Evolutionary conservation across 2,888 invertebrate genomes (phyloP).

Genomic region (Phortica magna): DNA sequence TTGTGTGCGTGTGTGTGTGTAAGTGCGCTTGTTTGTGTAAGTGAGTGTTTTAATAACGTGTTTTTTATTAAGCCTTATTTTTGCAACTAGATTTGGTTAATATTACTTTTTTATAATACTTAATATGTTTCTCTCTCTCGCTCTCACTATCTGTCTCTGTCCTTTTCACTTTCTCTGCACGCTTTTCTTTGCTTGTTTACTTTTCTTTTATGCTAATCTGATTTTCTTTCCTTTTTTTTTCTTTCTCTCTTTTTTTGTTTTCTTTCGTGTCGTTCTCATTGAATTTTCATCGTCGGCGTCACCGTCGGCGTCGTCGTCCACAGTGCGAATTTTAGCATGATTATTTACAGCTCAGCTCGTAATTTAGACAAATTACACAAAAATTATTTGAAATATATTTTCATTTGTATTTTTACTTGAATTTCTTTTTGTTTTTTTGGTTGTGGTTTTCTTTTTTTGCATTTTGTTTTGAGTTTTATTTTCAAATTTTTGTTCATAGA

Average conservation of each 20-base stretch:
- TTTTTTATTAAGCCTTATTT: slow-evolving; percentile 32
- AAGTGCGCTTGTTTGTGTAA: slow-evolving; percentile 48
- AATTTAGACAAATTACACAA: slow-evolving; percentile 55
- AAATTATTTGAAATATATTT: slow-evolving; percentile 57
- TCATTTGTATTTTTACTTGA: slow-evolving; percentile 45
- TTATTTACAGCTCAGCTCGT: slow-evolving; percentile 68
- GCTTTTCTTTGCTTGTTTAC: slow-evolving; percentile 44
- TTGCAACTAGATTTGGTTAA: slow-evolving; percentile 42
- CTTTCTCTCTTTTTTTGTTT: slow-evolving; percentile 40
- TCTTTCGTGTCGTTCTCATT: slow-evolving; percentile 38
- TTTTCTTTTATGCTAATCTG: slow-evolving; percentile 38
- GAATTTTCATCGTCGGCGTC: slow-evolving; percentile 54
- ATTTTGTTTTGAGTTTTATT: slow-evolving; percentile 52
- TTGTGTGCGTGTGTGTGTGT: slow-evolving; percentile 37
- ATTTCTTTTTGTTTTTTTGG: slow-evolving; percentile 43
- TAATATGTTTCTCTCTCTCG: slow-evolving; percentile 39
- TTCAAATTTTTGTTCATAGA: slow-evolving; percentile 13
- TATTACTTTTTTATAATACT: slow-evolving; percentile 45
- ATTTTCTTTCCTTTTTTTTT: slow-evolving; percentile 43
- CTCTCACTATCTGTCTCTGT: slow-evolving; percentile 32
- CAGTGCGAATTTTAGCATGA: slow-evolving; percentile 48
- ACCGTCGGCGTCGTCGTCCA: slow-evolving; percentile 55
- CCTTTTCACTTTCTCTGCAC: slow-evolving; percentile 43
- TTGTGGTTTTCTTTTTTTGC: slow-evolving; percentile 31
- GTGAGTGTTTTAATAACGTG: slow-evolving; percentile 56